A percentile compares a stretch with the other conserved stretches of the same genome.
Evolutionary conservation across 64 coral and sea anemone species (phyloP).

Genomic region (Montipora cactus): DNA sequence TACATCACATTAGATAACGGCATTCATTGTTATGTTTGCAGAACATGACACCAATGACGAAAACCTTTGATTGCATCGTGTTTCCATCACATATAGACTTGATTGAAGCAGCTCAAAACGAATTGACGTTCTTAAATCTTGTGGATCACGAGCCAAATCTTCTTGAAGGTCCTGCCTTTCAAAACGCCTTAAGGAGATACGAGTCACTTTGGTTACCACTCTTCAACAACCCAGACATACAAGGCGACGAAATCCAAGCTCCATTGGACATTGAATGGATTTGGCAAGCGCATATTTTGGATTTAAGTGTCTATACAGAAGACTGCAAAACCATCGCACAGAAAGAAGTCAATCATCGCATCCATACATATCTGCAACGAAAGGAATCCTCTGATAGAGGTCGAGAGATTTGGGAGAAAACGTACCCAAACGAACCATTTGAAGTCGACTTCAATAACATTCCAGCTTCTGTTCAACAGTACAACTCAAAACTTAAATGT

Average conservation of each 20-base stretch:
- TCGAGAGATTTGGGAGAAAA: constrained; percentile 50
- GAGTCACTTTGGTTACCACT: constrained; percentile 75
- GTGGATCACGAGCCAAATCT: constrained; percentile 13
- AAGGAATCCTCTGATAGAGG: constrained; percentile 19
- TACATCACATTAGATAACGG: background rate
- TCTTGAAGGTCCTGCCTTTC: background rate
- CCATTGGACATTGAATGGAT: constrained; percentile 79
- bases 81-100: background rate
- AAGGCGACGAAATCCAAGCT: constrained; percentile 16
- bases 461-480: background rate
- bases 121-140: constrained; percentile 8
- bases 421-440: constrained; percentile 63
- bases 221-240: background rate
- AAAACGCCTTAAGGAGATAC: constrained; percentile 54
- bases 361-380: constrained; percentile 10
- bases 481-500: constrained; percentile 42
- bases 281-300: constrained; percentile 79
- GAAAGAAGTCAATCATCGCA: constrained; percentile 47
- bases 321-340: constrained; percentile 47
- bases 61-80: background rate
- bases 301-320: constrained; percentile 28
- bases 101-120: background rate
- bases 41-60: background rate
- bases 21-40: background rate
- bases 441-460: constrained; percentile 46